phyloP scores from a whole-genome alignment of 2,797 vertebrate genomes.

The Sebastes alutus region DNA sequence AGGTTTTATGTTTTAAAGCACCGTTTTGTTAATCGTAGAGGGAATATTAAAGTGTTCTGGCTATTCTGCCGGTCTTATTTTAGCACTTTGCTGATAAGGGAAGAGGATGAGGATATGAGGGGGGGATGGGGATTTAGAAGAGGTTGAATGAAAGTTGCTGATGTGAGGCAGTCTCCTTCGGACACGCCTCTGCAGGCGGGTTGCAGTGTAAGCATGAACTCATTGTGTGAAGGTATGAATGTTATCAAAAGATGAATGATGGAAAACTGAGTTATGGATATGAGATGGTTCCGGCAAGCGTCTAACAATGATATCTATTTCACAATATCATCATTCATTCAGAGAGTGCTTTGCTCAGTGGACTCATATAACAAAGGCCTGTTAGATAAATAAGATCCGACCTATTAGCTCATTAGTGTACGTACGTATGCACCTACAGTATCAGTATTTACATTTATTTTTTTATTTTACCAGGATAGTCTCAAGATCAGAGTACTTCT shows the following conservation, averaged over 20 bases:
- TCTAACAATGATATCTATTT: not conserved
- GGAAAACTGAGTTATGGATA: conserved; percentile 2
- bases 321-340: not conserved
- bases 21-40: not conserved
- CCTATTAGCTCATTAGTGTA: not conserved
- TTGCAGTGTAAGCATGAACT: conserved; percentile 12
- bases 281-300: not conserved
- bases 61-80: conserved; percentile 1
- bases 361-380: not conserved
- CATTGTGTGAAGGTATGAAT: not conserved
- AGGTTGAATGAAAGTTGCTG: conserved; percentile 29
- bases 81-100: conserved; percentile 10
- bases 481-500: not conserved
- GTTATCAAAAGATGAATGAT: not conserved
- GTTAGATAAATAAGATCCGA: not conserved
- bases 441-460: not conserved
- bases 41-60: not conserved
- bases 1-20: not conserved
- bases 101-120: not conserved
- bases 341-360: not conserved
- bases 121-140: not conserved
- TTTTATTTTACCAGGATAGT: not conserved
- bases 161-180: not conserved
- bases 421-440: not conserved
- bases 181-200: not conserved